These are phyloP conservation scores for Toxonevra muliebris DNA, from an alignment of 2,888 invertebrate species.

Conservation along the genomic window DNA sequence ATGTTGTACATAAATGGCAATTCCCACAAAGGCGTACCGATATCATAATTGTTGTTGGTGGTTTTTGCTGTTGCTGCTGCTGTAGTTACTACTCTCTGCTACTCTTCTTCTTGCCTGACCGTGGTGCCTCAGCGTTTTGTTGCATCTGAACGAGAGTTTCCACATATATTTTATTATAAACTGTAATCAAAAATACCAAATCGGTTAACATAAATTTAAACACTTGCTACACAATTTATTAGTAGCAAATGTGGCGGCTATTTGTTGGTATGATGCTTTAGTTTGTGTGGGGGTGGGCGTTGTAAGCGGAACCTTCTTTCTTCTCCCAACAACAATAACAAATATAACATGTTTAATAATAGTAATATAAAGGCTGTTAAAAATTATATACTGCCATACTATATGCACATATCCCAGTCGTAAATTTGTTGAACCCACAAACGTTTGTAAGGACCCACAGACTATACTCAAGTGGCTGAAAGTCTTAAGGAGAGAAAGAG, in stretches of 20 bases:
- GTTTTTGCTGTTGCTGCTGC: conserved; percentile 15
- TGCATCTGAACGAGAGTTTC: not conserved
- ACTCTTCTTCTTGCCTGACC: too few species aligned
- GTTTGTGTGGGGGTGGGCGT: not conserved
- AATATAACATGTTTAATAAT: too few species aligned
- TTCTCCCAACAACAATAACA: too few species aligned
- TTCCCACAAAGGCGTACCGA: conserved; percentile 14
- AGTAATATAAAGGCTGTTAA: too few species aligned
- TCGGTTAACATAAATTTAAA: conserved; percentile 33
- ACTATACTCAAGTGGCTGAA: too few species aligned
- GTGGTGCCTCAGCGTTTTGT: conserved; percentile 4
- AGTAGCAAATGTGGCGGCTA: conserved; percentile 1
- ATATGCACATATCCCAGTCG: too few species aligned
- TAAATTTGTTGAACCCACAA: too few species aligned
- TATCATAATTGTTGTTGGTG: conserved; percentile 34
- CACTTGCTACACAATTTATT: conserved; percentile 31
- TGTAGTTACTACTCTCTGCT: not conserved
- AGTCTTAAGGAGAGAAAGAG: too few species aligned
- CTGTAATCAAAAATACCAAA: conserved; percentile 32
- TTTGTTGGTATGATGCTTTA: not conserved
- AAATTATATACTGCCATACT: too few species aligned
- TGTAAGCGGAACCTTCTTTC: too few species aligned
- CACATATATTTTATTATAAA: conserved; percentile 12
- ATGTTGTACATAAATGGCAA: not conserved
- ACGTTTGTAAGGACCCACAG: too few species aligned